phyloP scores from a whole-genome alignment of 2,888 invertebrate species.

The Drosophila rellima region DNA sequence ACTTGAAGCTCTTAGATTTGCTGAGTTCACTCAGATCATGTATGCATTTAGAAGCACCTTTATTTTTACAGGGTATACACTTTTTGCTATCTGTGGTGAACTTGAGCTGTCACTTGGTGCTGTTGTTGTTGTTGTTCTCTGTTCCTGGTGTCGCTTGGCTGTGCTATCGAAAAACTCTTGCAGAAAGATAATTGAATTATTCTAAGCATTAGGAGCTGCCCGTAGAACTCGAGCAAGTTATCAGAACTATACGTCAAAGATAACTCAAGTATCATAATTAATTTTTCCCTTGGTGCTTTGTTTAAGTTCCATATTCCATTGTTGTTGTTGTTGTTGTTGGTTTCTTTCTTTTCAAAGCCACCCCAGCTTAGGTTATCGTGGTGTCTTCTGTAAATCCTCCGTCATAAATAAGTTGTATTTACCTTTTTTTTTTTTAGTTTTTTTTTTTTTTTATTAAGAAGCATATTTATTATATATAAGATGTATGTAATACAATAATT shows the following conservation, averaged over 20 bases:
- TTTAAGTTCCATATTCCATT: constrained; percentile 14
- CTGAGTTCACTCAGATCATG: neutral
- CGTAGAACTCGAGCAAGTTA: constrained; percentile 42
- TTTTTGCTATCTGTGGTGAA: constrained; percentile 17
- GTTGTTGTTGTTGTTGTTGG: constrained; percentile 3
- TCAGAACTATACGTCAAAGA: constrained; percentile 75
- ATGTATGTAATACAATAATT: constrained; percentile 83
- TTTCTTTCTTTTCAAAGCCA: constrained; percentile 33
- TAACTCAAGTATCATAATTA: constrained; percentile 78
- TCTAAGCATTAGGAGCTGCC: constrained; percentile 52
- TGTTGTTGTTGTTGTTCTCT: neutral
- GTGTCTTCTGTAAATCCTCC: constrained; percentile 54
- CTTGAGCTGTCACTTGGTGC: constrained; percentile 16
- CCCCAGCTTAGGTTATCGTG: constrained; percentile 52
- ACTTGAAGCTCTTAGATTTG: too few relatives aligned
- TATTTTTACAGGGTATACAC: constrained; percentile 7
- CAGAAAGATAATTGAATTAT: constrained; percentile 66
- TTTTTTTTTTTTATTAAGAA: constrained; percentile 78
- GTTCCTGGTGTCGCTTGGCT: neutral
- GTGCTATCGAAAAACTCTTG: constrained; percentile 42
- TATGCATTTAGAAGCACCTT: neutral
- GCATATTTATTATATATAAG: constrained; percentile 84
- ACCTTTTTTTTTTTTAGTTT: constrained; percentile 46
- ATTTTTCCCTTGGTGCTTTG: constrained; percentile 59
- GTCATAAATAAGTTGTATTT: constrained; percentile 69